Base-by-base conservation (phyloP, 2,797 vertebrate species). In the Tragopan temminckii region DNA sequence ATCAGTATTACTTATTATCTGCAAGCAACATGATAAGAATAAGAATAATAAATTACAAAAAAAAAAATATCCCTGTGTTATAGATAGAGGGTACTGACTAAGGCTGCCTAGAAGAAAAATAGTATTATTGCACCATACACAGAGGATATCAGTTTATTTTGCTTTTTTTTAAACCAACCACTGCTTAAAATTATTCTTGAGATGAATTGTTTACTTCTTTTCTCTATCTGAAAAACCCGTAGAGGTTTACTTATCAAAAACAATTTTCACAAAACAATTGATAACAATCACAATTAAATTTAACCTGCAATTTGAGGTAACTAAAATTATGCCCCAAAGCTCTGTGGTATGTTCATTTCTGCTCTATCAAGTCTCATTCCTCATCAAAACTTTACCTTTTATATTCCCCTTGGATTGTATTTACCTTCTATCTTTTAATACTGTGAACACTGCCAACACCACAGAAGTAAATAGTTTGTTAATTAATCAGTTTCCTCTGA, bases 271-370 rank as follows among this genome's bases (percentile, higher is more conserved):
- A 80, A 66, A 95, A 95, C 46, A 80, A 80, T 48, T 72, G 81
- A 94, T 91, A 94, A 88, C 55, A 95, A 93, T 81, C 79, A 81
- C 72, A 90, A 95, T 96, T 94, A 94, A 92, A 93, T 90, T 93
- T 96, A 91, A 94, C 86, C 66, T 89, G 76, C 40, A 92, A 76
- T 83, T 90, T 90, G 42, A 89, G 85, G 66, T 80, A 83, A 62
- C 62, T 95, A 31, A 85, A 94, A 74, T 93, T 87, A 82, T 92
- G 72, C 79, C 94, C 69, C 82, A 89, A 92, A 95, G 76, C 81
- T 95, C 94, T 92, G 90, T 91, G 78, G n/a, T 64, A 69, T 64
- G 25, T 77, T 90, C 79, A 71, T 78, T 88, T 38, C 50, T 90
- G 81, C 85, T 95, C 69, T 40, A 42, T 91, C 81, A 85, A 94